Base-by-base conservation (phyloP, 2,888 invertebrate species). In the Harpalus rufipes region DNA sequence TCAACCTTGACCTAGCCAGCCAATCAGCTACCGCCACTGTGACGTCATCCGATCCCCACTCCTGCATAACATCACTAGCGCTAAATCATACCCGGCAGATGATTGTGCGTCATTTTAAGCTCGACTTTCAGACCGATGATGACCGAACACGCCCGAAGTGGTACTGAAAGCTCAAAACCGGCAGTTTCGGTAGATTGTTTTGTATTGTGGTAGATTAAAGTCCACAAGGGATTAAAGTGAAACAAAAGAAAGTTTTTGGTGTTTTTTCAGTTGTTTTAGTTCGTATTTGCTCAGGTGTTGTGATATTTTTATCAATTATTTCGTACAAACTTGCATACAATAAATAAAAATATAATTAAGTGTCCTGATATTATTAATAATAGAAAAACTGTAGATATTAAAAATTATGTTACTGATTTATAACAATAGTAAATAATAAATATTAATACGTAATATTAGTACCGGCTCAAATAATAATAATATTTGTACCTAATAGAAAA, bases 51-150 rank as follows among this genome's bases (percentile, higher is more conserved):
- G 12, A 51, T 63, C 41, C 61, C 78, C 83, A 74, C 83, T 68
- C 14, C 58, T 21, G 18, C 14, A 44, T 21, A 6, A 51, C 16
- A 68, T 72, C 81, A 51, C 25, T 56, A 56, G n/a, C 81, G 63
- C 63, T 78, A 78, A 78, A 78, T 78, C 78, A 78, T 78, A 78
- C 78, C 56, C 16, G 78, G 56, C 21, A 78, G 78, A 78, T 58
- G 58, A 44, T 78, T 63, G 44, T 84, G 84, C 84, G 84, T 84
- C 84, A 84, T 84, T 84, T 63, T 56, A 21, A 63, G 63, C 61
- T 84, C 84, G 84, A 63, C 21, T 76, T 25, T 74, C 32, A n/a
- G 10, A 18, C 16, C 84, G 84, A 41, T 41, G 82, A 82, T 74
- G 68, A 18, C 56, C 82, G 82, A 82, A 25, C 8, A 14, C 7